Evolutionary conservation across 2,113 vertebrate genomes (phyloP), one percentile per base, ranked within the genome.

Genomic region (Dendrocopos noguchii): DNA sequence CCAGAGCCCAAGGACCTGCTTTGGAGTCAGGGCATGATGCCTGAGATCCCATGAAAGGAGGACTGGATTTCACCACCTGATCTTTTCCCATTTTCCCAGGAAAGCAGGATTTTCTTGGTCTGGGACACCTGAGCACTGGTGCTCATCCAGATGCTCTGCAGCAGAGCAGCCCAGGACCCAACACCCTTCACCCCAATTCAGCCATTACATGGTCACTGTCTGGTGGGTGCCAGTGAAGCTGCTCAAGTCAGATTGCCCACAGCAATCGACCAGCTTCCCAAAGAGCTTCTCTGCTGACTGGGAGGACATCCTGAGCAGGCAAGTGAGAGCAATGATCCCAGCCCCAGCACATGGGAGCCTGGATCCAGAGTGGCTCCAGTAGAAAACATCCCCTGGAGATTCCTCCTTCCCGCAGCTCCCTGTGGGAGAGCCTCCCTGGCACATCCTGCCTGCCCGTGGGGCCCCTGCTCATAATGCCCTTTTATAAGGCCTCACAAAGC

Each of bases 401-500:
- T 75, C 78, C 71, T 57, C 71, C 78, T 84, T 59, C 55, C 50
- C 8, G 0, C 65, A 78, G 86, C 47, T 71, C 80, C 34, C 63
- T 66, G 61, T 24, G 36, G 53, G 44, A 90, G 74, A 60, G 75
- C 28, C 0, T 4, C 22, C 61, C 61, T 2, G 0, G 76, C 72
- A 47, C 60, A 91, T 80, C 94, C 78, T 2, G 2, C 78, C 77
- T 0, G 7, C 34, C 61, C 12, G 0, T 25, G 72, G 52, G 94
- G 84, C 93, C 74, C 78, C 89, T 0, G 72, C 65, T 95, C 76
- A 96, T 91, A 96, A 96, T 85, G 91, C 65, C 65, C 76, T 66
- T 96, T 96, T 92, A 94, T 96, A 55, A 87, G 84, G 84, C 87
- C 83, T 94, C 89, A 96, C 96, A 96, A 96, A 96, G 84, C 81